Conservation (phyloP, 2,888 invertebrate genomes). For the Abrostola triplasia region DNA sequence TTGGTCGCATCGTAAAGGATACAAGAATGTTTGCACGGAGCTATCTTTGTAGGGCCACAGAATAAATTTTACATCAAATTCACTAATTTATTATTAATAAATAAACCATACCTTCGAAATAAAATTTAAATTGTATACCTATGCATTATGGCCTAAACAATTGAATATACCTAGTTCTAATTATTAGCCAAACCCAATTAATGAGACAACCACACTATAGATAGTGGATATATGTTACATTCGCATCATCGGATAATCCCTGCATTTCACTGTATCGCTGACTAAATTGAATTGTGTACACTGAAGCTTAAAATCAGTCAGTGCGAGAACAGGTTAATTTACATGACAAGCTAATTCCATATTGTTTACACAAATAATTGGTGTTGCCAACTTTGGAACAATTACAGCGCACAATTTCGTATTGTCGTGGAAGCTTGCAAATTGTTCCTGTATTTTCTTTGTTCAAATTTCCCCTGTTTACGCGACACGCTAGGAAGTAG, state of each 20-base stretch:
- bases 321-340: conserved; percentile 41
- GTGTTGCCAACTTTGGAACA: conserved; percentile 40
- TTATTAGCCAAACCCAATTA: too few species aligned
- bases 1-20: background rate
- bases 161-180: too few species aligned
- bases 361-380: conserved; percentile 40
- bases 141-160: too few species aligned
- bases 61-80: too few species aligned
- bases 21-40: too few species aligned
- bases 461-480: conserved; percentile 58
- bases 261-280: conserved; percentile 35
- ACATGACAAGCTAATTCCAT: conserved; percentile 45
- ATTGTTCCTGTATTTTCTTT: conserved; percentile 58
- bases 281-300: conserved; percentile 33
- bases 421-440: conserved; percentile 53
- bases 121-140: too few species aligned
- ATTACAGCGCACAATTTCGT: conserved; percentile 49
- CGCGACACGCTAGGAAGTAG: conserved; percentile 53
- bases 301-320: conserved; percentile 39
- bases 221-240: background rate
- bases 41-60: too few species aligned
- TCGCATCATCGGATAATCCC: conserved; percentile 29
- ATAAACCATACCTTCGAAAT: too few species aligned
- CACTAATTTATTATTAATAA: too few species aligned
- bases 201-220: too few species aligned